Conservation (phyloP, 2,888 invertebrate species). For the Orthosia cruda region DNA sequence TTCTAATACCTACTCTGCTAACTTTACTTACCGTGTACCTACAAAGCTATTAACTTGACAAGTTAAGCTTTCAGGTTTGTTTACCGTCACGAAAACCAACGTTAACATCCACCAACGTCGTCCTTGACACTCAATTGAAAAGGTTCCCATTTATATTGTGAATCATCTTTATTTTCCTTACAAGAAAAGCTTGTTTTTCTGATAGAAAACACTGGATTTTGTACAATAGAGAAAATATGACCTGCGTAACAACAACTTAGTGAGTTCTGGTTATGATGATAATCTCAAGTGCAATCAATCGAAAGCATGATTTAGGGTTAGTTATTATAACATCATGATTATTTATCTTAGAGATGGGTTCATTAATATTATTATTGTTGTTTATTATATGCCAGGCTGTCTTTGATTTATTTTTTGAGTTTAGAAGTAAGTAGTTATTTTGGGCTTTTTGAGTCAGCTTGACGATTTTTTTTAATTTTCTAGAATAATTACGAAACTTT, state of each 20-base stretch:
- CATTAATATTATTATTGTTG: too few relatives aligned
- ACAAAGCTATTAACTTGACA: constrained; percentile 27
- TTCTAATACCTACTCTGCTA: neutral
- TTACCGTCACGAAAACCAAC: constrained; percentile 33
- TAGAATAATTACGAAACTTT: too few relatives aligned
- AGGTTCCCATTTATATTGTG: constrained; percentile 10
- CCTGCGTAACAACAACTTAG: neutral
- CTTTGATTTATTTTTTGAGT: too few relatives aligned
- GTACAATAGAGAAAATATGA: neutral
- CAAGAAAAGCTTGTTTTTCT: constrained; percentile 20
- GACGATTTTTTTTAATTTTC: too few relatives aligned
- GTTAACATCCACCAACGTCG: constrained; percentile 19
- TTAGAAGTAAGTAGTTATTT: too few relatives aligned
- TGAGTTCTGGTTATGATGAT: neutral
- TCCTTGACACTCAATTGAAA: constrained; percentile 39
- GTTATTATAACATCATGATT: too few relatives aligned
- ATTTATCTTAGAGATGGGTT: too few relatives aligned
- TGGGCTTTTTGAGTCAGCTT: too few relatives aligned
- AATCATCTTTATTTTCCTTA: constrained; percentile 14
- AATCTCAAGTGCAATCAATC: neutral
- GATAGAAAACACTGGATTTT: neutral
- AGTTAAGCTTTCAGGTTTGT: constrained; percentile 44
- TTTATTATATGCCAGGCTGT: too few relatives aligned
- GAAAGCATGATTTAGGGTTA: too few relatives aligned
- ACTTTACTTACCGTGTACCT: constrained; percentile 4